Evolutionary conservation across 2,113 vertebrate genomes (phyloP), one percentile per base, ranked within the genome.

Genomic region (Ophiodon elongatus): DNA sequence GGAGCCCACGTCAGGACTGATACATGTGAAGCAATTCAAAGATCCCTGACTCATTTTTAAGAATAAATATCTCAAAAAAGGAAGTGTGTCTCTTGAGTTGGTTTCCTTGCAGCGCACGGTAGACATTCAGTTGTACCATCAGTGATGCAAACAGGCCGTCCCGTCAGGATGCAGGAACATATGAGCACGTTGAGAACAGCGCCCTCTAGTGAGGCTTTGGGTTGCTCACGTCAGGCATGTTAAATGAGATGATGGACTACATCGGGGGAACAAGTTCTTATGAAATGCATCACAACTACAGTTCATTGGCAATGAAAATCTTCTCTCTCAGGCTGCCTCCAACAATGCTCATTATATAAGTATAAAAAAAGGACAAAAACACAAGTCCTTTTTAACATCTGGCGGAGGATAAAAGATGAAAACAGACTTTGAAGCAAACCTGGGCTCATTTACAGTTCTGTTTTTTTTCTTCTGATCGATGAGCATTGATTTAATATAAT

Each of bases 21-120:
- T 69, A 88, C 85, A 76, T 63, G 79, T 91, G 76, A 93, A 85
- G 76, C 91, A 90, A 82, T 75, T 85, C 80, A 95, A 95, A 96
- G 95, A 94, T 96, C 76, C 94, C 68, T 91, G 87, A 96, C 91
- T 96, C 95, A 96, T 99, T 99, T 98, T 97, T 97, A 96, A 97
- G 95, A 96, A 99, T 98, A 99, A 99, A 96, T 29, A 90, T 82
- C 67, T 90, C 50, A n/a, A 84, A 90, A 91, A 79, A 54, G 45
- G 76, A 70, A 69, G 15, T 31, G 27, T 50, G 52, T 70, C 54
- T 78, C 43, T 64, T 31, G 52, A 45, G 35, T 83, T 29, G n/a
- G 0, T 69, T 69, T 85, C 10, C 72, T 66, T 66, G 7, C 14
- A 35, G 39, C 33, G 59, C 33, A 14, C 6, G 15, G 2, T 1